Evolutionary conservation across 2,888 invertebrate genomes (phyloP), one percentile per base, ranked within the genome.

Genomic region (Polyploca ridens): DNA sequence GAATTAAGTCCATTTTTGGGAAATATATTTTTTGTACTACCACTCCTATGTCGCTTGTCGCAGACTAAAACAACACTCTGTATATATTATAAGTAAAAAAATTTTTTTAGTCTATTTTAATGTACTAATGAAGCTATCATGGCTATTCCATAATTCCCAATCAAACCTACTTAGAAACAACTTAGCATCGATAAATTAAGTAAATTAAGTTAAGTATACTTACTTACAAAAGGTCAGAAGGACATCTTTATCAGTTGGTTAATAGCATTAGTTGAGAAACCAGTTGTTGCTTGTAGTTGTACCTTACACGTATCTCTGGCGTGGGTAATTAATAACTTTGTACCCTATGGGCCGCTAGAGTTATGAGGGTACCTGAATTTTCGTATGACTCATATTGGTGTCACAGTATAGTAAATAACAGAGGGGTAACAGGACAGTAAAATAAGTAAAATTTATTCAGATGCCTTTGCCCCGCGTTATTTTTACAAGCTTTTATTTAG

Each of bases 231-330:
- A 60, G 61, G 61, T 61, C 61, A 61, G 14, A 60, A 54, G 54
- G 59, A 8, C 35, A 63, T 57, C 57, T 58, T 58, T 58, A 63
- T 63, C 63, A 63, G 63, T 63, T 19, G 58, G 27, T 58, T 63
- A 63, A 63, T 63, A 58, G 63, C 16, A n/a, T 27, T 41, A 61
- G 61, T 61, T 61, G 13, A 13, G 41, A 16, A 38, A 33, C 54
- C 19, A 19, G 54, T 54, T 49, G 49, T 49, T 54, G 19, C 19
- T 19, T 19, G n/a, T 54, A 19, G 3, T 19, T 54, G 54, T 54
- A 54, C 54, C 54, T 54, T 54, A 54, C 54, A 54, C 10, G 19
- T 54, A 19, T 54, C 61, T 41, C 14, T 41, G 19, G 44, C 5
- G 35, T 27, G 19, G 16, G 41, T 61, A 61, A 61, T 61, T 61